These are phyloP conservation scores for Callithrix jacchus DNA, from an alignment of 2,113 vertebrate species.

Conservation along the genomic window DNA sequence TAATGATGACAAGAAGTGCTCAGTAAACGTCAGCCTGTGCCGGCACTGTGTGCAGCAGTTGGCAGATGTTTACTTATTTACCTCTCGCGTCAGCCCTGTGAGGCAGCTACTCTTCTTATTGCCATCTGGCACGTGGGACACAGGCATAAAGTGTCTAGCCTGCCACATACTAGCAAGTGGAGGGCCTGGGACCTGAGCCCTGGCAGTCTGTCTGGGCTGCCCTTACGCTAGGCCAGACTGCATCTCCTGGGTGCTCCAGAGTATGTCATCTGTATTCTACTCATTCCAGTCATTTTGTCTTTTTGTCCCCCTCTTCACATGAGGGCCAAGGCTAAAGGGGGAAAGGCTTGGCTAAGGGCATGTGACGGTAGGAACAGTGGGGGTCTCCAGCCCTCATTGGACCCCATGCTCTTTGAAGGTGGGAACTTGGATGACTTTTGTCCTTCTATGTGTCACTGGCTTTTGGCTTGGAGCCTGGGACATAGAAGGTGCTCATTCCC, in stretches of 20 bases:
- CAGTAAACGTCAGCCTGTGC: neutral
- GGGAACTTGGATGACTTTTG: neutral
- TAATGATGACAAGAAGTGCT: neutral
- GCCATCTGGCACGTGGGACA: neutral
- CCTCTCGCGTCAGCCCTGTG: neutral
- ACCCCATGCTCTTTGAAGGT: neutral
- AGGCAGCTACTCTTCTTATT: neutral
- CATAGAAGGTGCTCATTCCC: neutral
- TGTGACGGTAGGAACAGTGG: neutral
- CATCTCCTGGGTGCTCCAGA: neutral
- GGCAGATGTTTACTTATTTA: neutral
- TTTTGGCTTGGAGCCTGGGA: neutral
- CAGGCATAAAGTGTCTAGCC: neutral
- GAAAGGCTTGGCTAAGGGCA: neutral
- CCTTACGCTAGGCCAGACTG: neutral
- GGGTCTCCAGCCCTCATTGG: no score
- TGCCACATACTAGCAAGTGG: neutral
- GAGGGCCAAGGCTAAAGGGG: neutral
- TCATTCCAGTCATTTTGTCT: neutral
- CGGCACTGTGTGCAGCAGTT: neutral
- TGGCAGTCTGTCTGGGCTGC: neutral
- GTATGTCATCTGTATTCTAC: rapidly evolving
- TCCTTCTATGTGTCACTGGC: neutral
- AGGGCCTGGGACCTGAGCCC: neutral
- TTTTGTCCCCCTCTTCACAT: neutral